These are phyloP conservation scores for Anguilla japonica DNA, from an alignment of 2,113 vertebrate species.

Conservation along the genomic window DNA sequence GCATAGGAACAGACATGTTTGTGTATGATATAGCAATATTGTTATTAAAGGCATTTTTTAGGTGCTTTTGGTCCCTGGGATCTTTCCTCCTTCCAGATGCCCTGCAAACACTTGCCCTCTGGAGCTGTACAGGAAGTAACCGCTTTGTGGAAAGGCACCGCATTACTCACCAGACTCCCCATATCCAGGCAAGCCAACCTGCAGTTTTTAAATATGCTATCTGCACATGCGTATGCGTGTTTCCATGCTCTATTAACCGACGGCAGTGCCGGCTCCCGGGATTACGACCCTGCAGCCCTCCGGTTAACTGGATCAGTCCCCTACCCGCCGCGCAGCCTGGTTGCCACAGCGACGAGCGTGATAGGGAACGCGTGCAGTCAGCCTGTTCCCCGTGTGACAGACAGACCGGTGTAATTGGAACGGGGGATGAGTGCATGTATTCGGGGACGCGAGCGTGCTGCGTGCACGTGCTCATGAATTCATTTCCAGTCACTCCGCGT, in stretches of 20 bases:
- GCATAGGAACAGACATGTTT: not conserved
- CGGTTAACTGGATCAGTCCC: not conserved
- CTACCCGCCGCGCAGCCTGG: too few species aligned
- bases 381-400: not conserved
- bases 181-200: not conserved
- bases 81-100: not conserved
- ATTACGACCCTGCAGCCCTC: not conserved
- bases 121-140: not conserved
- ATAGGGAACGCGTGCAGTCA: not conserved
- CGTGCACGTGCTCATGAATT: not conserved
- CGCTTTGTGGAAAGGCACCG: not conserved
- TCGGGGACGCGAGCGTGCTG: not conserved
- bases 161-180: not conserved
- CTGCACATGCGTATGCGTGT: not conserved
- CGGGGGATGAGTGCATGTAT: not conserved
- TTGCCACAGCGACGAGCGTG: not conserved
- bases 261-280: not conserved
- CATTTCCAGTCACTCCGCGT: not conserved
- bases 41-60: not conserved
- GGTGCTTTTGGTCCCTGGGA: not conserved
- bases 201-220: not conserved
- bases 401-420: not conserved
- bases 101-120: not conserved
- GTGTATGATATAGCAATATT: not conserved
- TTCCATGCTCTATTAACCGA: not conserved